Evolutionary conservation across 2,888 invertebrate species (phyloP), one percentile per base, ranked within the genome.

Genomic region (Drosophila lutescens): DNA sequence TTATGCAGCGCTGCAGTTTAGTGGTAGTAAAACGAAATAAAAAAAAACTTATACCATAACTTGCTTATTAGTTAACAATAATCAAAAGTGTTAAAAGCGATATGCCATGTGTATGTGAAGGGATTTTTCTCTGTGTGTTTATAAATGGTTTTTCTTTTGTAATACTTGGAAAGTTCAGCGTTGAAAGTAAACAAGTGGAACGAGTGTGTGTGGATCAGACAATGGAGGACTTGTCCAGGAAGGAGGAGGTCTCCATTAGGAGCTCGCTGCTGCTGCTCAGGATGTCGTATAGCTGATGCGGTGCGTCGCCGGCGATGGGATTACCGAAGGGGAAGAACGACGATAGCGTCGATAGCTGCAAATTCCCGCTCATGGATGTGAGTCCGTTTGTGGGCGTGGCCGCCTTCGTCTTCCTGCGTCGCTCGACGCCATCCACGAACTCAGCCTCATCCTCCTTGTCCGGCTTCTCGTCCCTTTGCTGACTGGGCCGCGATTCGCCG

Each of bases 321-420:
- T 70, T 85, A 61, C 92, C 92, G 71, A 92, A 92, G 7, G 92
- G 92, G 69, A 92, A 92, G 79, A 92, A 92, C 5, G 92, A 92
- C 10, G 92, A 92, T 15, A 92, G 88, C 30, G 89, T 88, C 38
- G 92, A 91, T 59, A 92, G 67, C 44, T 80, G 87, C 47, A 86
- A 10, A 2, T 69, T 49, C 1, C 72, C 71, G 20, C 69, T 76
- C 7, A 82, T 74, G 7, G 76, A 67, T 4, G 47, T 59, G 9
- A 53, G 43, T 26, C 76, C 72, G 13, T 62, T 76, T 9, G 67
- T 46, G 10, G 71, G 30, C 2, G 56, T 57, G n/a, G 36, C 56
- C 26, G 34, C 40, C 53, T 50, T 53, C 20, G 40, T 76, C 57
- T 81, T 85, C 49, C 89, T 87, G 5, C 90, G 80, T 0, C 91